phyloP scores from a whole-genome alignment of 2,888 invertebrate genomes.

The Eudemis profundana region DNA sequence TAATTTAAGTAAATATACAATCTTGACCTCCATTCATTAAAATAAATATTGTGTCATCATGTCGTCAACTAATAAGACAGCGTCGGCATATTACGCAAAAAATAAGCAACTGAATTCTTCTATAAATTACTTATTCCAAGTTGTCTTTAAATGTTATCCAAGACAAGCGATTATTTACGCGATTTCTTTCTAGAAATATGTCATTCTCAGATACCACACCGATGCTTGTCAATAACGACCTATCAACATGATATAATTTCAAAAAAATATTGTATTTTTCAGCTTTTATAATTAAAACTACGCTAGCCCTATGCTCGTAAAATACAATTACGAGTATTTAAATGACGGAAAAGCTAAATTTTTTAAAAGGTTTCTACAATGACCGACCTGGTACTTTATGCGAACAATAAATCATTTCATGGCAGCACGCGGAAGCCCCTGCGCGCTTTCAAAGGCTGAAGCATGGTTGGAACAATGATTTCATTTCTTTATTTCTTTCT shows the following conservation, averaged over 20 bases:
- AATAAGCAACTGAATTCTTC: too few relatives aligned
- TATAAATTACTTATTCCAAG: too few relatives aligned
- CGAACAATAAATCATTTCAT: constrained; percentile 4
- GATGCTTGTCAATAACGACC: too few relatives aligned
- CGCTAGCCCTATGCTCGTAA: too few relatives aligned
- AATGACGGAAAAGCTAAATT: not conserved
- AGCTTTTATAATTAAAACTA: too few relatives aligned
- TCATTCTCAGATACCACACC: too few relatives aligned
- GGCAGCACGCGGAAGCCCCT: not conserved
- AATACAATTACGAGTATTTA: not conserved
- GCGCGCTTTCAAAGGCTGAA: constrained; percentile 2
- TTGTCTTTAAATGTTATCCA: too few relatives aligned
- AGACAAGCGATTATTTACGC: too few relatives aligned
- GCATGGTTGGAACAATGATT: constrained; percentile 5
- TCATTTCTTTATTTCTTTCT: constrained; percentile 12
- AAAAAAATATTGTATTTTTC: too few relatives aligned
- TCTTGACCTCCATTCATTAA: not conserved
- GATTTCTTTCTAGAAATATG: too few relatives aligned
- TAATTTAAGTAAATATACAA: not conserved
- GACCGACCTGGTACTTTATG: not conserved
- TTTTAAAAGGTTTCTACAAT: not conserved
- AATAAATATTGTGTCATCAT: not conserved
- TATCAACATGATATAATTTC: too few relatives aligned
- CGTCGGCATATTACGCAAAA: too few relatives aligned
- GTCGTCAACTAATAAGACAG: not conserved